Evolutionary conservation across 1,140 invertebrate species (phyloP).

Genomic region (Pteromalus puparum): DNA sequence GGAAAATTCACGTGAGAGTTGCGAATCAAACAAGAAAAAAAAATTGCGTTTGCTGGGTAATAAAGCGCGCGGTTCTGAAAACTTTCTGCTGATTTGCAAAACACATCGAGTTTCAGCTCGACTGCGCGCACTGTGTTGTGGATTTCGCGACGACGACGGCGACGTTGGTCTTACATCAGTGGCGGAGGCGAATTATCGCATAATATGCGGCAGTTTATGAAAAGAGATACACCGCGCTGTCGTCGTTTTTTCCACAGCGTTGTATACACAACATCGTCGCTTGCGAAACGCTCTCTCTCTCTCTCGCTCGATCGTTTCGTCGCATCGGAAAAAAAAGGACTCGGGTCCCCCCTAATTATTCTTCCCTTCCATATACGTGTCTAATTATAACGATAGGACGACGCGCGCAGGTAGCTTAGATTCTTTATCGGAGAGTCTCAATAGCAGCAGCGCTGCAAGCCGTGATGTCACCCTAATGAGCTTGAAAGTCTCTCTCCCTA

Average conservation of each 20-base stretch:
- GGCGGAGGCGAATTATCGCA: conserved; percentile 37
- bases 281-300: not conserved
- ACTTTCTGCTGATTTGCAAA: conserved; percentile 29
- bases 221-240: not conserved
- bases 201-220: conserved; percentile 4
- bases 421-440: conserved; percentile 1
- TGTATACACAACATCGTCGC: not conserved
- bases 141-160: conserved; percentile 12
- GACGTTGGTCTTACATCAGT: conserved; percentile 40
- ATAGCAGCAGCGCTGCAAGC: not conserved
- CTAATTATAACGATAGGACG: conserved; percentile 2
- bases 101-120: conserved; percentile 14
- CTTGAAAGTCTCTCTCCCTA: conserved; percentile 7
- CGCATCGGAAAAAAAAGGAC: not conserved
- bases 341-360: not conserved
- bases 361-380: not conserved
- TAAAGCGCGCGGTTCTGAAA: not conserved
- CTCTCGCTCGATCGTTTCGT: not conserved
- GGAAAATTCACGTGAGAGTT: not conserved
- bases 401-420: not conserved
- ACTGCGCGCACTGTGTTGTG: not conserved
- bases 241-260: not conserved
- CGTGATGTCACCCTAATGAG: conserved; percentile 41
- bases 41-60: not conserved
- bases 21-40: too few species aligned